Conservation (phyloP, 1,140 invertebrate genomes). For the Pseudomyrmex cubaensis region DNA sequence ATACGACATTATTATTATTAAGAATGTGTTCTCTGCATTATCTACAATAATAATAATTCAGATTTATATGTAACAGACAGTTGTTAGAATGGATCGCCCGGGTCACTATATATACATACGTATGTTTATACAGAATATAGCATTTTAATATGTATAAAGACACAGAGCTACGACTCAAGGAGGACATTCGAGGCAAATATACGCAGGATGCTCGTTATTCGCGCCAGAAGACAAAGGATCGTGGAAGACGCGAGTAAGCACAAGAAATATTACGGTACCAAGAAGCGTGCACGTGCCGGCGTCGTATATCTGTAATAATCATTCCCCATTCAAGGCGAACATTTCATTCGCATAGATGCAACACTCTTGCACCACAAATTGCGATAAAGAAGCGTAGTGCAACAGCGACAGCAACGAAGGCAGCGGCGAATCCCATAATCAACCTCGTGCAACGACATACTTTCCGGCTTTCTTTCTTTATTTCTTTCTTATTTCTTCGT, state of each 20-base stretch:
- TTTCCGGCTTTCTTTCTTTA: constrained; percentile 37
- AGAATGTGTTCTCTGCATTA: background rate
- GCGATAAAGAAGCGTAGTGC: constrained; percentile 50
- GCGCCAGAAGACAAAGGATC: constrained; percentile 46
- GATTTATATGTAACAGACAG: background rate
- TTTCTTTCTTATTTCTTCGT: background rate
- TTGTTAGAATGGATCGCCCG: background rate
- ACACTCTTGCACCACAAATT: constrained; percentile 50
- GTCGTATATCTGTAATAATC: constrained; percentile 61
- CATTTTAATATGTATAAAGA: constrained; percentile 42
- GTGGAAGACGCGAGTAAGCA: constrained; percentile 44
- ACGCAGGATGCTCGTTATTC: background rate
- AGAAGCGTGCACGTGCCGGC: constrained; percentile 40
- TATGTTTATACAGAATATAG: background rate
- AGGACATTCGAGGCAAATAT: background rate
- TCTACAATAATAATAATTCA: background rate
- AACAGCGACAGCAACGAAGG: constrained; percentile 1
- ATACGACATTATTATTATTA: background rate
- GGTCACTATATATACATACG: background rate
- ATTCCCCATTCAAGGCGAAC: constrained; percentile 57
- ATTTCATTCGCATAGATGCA: constrained; percentile 50
- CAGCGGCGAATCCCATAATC: constrained; percentile 25
- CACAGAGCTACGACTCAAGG: background rate
- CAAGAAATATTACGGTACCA: constrained; percentile 60
- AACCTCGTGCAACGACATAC: constrained; percentile 37